A percentile compares a stretch with the other conserved stretches of the same genome.
phyloP scores from a whole-genome alignment of 2,797 vertebrate species.

The Mus spretus region DNA sequence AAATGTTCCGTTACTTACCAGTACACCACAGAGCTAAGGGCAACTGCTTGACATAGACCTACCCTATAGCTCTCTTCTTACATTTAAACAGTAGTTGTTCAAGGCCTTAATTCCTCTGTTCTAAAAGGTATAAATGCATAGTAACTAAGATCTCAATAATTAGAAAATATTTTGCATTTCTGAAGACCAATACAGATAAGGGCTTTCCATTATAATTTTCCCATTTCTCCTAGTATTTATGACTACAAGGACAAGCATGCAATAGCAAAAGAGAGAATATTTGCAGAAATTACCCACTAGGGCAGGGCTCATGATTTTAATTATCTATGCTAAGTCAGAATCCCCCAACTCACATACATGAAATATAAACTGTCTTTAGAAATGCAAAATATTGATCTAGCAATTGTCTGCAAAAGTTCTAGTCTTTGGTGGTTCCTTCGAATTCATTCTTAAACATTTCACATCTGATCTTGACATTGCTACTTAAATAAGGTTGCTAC shows the following conservation, averaged over 20 bases:
- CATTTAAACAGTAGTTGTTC: not conserved
- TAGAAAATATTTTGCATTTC: conserved; percentile 11
- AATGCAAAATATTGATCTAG: not conserved
- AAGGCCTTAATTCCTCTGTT: not conserved
- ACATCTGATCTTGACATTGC: not conserved
- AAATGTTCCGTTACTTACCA: not conserved
- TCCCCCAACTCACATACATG: not conserved
- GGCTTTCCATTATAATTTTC: not conserved
- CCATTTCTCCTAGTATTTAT: not conserved
- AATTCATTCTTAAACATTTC: not conserved
- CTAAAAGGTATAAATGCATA: not conserved
- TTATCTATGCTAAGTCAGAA: not conserved
- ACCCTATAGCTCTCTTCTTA: not conserved
- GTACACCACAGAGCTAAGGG: not conserved
- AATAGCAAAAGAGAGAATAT: not conserved
- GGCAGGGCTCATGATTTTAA: conserved; percentile 5
- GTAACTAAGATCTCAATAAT: not conserved
- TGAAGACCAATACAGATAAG: not conserved
- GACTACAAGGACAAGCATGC: not conserved
- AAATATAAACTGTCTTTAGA: conserved; percentile 22
- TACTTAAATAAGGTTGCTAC: too few relatives aligned
- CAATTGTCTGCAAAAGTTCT: not conserved
- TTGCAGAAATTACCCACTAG: not conserved
- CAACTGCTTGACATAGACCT: not conserved
- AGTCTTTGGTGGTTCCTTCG: not conserved